Evolutionary conservation across 2,888 invertebrate genomes (phyloP), one percentile per base, ranked within the genome.

Genomic region (Hyposoter didymator): DNA sequence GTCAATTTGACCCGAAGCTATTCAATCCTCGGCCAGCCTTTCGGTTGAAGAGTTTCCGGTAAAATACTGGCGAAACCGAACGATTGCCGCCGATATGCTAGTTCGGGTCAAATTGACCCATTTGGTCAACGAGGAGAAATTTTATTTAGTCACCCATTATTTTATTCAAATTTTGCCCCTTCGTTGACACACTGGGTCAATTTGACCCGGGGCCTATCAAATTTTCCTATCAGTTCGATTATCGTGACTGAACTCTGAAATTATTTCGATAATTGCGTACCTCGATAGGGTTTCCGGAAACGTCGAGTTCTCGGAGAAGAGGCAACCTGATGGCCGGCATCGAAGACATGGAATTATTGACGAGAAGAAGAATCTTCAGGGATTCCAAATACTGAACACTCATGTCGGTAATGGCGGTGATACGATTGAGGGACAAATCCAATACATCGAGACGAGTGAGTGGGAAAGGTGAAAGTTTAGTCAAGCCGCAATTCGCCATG

Each of bases 281-380:
- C 94, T 95, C 95, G 84, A 98, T 96, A 10, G 97, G 97, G 94
- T 98, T 98, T 91, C 96, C 95, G 0, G 98, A 97, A 78, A 98
- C 92, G 93, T 98, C 97, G 78, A 98, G 94, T 67, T 96, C 95
- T 87, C 97, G 96, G 87, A 98, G 95, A 85, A 96, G 95, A 83
- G 95, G 95, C 87, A 98, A 95, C 92, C 89, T 97, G 94, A 90
- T 95, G 95, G 96, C 97, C 89, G 97, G 97, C 91, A 97, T 95
- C 89, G 96, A 96, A 78, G 95, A 95, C 86, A 98, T 94, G 91
- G 96, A 96, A 94, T 98, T 98, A 92, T 96, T 95, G 87, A 97
- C 96, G 88, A 98, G 94, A 91, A 97, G 96, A 87, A 98, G 95
- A 89, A 96, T 95, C 88, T 97, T 96, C 78, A 98, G 95, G 90